Conservation (phyloP, 1,140 invertebrate genomes). For the Anastatus disparis region DNA sequence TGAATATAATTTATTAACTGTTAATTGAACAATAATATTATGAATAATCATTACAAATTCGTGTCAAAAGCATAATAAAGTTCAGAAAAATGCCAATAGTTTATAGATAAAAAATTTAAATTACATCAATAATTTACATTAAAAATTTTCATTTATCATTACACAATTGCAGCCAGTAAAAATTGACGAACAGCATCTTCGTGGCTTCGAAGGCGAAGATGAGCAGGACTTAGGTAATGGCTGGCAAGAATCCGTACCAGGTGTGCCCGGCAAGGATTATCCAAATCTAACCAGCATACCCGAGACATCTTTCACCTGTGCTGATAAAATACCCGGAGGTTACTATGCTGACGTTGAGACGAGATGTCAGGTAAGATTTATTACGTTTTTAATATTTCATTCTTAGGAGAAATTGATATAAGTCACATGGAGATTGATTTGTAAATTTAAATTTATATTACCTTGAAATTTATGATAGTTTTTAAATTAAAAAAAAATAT, state of each 20-base stretch:
- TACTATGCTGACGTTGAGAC: conserved; percentile 73
- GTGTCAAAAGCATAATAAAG: too few relatives aligned
- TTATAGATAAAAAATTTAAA: too few relatives aligned
- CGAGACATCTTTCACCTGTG: conserved; percentile 70
- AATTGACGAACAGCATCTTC: conserved; percentile 18
- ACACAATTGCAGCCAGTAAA: conserved; percentile 17
- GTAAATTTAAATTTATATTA: too few relatives aligned
- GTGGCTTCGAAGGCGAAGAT: background rate
- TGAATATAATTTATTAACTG: too few relatives aligned
- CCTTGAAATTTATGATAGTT: too few relatives aligned
- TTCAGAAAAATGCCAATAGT: too few relatives aligned
- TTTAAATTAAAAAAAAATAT: too few relatives aligned
- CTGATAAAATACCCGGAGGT: conserved; percentile 70
- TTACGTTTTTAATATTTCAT: too few relatives aligned
- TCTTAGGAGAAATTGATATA: too few relatives aligned
- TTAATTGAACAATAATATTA: too few relatives aligned
- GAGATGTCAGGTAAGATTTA: conserved; percentile 61
- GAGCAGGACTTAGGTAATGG: conserved; percentile 14
- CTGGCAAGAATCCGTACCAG: conserved; percentile 65
- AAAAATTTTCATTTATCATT: background rate
- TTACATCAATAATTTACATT: background rate
- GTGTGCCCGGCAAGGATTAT: conserved; percentile 68
- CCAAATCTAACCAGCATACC: conserved; percentile 68
- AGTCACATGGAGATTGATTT: too few relatives aligned
- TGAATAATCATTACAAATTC: too few relatives aligned